A percentile compares a stretch with the other conserved stretches of the same genome.
Conservation (phyloP, 2,113 vertebrate species). For the Coracopsis vasa region DNA sequence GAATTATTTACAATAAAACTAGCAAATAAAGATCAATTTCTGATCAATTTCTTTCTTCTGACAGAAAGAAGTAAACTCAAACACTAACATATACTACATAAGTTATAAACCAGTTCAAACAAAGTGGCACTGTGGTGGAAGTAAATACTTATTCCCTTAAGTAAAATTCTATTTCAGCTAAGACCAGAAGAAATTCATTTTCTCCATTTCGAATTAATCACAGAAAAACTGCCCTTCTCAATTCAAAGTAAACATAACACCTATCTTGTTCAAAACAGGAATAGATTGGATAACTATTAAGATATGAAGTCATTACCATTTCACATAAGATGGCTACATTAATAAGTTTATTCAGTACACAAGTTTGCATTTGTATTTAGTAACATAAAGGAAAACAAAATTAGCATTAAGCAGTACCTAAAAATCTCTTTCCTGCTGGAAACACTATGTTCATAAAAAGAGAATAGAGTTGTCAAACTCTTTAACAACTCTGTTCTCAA, state of each 20-base stretch:
- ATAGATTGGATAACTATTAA: background rate
- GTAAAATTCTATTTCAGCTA: background rate
- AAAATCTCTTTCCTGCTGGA: background rate
- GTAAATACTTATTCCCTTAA: background rate
- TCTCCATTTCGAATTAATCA: background rate
- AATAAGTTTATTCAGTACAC: background rate
- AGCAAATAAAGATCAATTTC: background rate
- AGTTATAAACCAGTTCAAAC: background rate
- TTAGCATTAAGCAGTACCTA: background rate
- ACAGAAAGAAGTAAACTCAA: background rate
- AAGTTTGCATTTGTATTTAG: background rate
- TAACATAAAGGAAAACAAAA: background rate
- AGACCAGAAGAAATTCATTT: background rate
- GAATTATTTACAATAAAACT: background rate
- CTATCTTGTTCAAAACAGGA: background rate
- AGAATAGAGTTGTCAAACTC: background rate
- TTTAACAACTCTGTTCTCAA: background rate
- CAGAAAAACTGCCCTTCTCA: background rate
- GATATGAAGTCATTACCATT: background rate
- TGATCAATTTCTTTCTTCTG: background rate
- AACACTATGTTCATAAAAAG: background rate
- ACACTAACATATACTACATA: background rate
- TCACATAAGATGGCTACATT: background rate
- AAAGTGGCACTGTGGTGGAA: background rate
- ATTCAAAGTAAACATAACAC: background rate